Evolutionary conservation across 2,888 invertebrate species (phyloP).

Genomic region (Eustalomyia histrio): DNA sequence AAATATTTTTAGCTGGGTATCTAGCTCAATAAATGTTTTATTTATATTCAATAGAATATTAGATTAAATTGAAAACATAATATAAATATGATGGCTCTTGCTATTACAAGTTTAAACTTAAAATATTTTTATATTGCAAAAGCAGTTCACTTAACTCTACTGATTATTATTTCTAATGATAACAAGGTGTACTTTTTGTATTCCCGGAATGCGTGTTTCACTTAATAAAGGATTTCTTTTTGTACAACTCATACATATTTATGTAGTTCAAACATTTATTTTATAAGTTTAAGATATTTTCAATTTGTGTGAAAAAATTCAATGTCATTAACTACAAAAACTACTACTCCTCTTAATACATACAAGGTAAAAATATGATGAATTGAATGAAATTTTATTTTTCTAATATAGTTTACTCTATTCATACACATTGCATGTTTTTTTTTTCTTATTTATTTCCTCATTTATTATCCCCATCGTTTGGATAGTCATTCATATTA

Average conservation of each 20-base stretch:
- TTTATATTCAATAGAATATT: too few relatives aligned
- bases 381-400: background rate
- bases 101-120: too few relatives aligned
- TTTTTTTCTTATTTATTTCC: background rate
- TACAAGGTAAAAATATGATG: conserved; percentile 1
- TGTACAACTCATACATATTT: background rate
- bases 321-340: background rate
- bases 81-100: too few relatives aligned
- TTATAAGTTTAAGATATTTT: background rate
- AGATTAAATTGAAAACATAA: too few relatives aligned
- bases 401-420: background rate
- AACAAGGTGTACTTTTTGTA: background rate
- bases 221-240: background rate
- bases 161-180: background rate
- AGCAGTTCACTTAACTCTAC: background rate
- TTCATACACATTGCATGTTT: background rate
- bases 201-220: background rate
- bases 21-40: too few relatives aligned
- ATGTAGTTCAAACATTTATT: background rate
- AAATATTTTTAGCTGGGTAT: too few relatives aligned
- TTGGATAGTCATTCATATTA: conserved; percentile 1
- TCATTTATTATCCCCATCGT: background rate
- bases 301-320: background rate
- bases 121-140: background rate
- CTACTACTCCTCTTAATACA: background rate